Percentiles rank a stretch among this genome's conserved stretches.
Conservation (phyloP, 1,140 invertebrate genomes). For the Micrasema minimum region DNA sequence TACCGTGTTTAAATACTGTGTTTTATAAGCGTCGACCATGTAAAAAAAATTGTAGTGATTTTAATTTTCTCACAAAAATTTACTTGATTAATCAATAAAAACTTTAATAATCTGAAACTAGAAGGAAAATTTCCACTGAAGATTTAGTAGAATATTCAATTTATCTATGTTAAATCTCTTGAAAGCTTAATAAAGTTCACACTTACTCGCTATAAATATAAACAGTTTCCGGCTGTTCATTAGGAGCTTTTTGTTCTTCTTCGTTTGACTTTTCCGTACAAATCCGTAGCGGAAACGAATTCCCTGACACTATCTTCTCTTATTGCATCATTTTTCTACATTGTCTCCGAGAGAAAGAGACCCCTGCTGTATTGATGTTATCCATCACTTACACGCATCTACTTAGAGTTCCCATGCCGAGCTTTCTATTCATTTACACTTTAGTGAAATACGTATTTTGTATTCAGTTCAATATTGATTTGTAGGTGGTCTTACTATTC, state of each 20-base stretch:
- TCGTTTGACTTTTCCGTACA: not conserved
- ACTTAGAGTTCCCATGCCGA: not conserved
- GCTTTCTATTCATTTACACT: not conserved
- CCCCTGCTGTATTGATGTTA: constrained; percentile 8
- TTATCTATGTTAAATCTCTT: too few relatives aligned
- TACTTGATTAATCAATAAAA: too few relatives aligned
- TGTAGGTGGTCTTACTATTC: too few relatives aligned
- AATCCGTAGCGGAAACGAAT: constrained; percentile 20
- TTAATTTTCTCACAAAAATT: too few relatives aligned
- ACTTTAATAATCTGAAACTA: too few relatives aligned
- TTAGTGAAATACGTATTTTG: too few relatives aligned
- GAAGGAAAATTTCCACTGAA: too few relatives aligned
- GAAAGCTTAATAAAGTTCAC: not conserved
- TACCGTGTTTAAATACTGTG: too few relatives aligned
- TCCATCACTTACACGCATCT: constrained; percentile 30
- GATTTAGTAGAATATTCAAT: too few relatives aligned
- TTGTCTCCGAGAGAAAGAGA: constrained; percentile 30
- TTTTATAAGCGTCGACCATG: too few relatives aligned
- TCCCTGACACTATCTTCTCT: constrained; percentile 24
- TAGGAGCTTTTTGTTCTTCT: constrained; percentile 3
- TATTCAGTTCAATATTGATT: too few relatives aligned
- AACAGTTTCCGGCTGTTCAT: not conserved
- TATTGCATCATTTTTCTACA: constrained; percentile 37
- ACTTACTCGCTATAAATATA: not conserved
- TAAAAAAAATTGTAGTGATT: too few relatives aligned